Percentiles rank a stretch among this genome's conserved stretches.
These are phyloP conservation scores for Eupithecia inturbata DNA, from an alignment of 2,888 invertebrate species.

Conservation along the genomic window DNA sequence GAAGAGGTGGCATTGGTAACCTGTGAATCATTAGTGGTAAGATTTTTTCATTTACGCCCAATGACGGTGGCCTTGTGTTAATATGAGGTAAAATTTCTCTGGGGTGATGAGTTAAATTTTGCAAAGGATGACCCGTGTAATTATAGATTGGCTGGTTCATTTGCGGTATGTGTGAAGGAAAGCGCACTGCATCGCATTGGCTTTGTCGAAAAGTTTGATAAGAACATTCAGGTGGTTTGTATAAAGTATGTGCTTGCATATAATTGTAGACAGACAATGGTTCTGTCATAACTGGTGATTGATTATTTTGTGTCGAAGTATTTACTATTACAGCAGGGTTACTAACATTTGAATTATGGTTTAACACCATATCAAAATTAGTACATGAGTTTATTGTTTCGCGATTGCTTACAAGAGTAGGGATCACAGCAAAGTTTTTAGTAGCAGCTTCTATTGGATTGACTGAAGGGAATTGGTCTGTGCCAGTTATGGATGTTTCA, in stretches of 20 bases:
- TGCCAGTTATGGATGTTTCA: neutral
- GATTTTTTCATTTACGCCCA: neutral
- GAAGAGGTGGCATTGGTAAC: neutral
- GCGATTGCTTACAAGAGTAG: neutral
- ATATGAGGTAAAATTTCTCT: neutral
- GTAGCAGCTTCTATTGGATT: neutral
- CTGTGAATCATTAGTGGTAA: neutral
- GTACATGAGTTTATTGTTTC: neutral
- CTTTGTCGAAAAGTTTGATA: neutral
- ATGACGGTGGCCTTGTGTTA: neutral
- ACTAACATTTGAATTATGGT: neutral
- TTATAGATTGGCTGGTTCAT: neutral
- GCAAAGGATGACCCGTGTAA: neutral
- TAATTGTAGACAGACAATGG: conserved; percentile 18
- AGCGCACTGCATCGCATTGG: neutral
- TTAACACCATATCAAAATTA: neutral
- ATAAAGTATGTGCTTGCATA: conserved; percentile 29
- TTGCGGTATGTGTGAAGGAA: neutral
- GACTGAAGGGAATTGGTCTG: neutral
- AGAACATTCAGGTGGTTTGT: conserved; percentile 14
- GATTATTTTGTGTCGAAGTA: neutral
- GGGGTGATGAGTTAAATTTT: neutral
- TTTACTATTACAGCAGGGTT: neutral
- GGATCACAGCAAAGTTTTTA: too few relatives aligned
- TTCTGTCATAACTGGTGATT: neutral